Evolutionary conservation across 2,797 vertebrate species (phyloP), one percentile per base, ranked within the genome.

Genomic region (Rhynchotus rufescens): DNA sequence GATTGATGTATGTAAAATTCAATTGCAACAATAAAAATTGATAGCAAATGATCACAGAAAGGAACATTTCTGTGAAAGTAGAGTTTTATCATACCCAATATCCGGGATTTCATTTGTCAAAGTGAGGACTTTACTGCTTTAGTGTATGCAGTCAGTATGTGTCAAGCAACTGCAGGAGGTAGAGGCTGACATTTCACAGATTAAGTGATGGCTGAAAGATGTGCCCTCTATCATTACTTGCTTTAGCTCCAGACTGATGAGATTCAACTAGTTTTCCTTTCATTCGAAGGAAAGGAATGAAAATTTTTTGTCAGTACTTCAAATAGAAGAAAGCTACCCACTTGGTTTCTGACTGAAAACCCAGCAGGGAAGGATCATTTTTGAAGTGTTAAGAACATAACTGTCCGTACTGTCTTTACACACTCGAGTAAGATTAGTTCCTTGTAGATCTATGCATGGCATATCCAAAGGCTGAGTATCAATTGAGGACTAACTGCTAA

Each of bases 351-450:
- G 94, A 94, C 78, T 95, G 83, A 88, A 92, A 93, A 89, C 21
- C 36, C 11, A 94, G 74, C 25, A 93, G 80, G 60, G 84, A 94
- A 62, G 88, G 97, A 86, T 89, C 79, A 66, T 96, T 98, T 94
- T 92, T 94, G 20, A 95, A 96, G 80, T 95, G 84, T 77, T 92
- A 67, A 94, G 91, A 94, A 71, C 51, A 84, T 78, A 86, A 71
- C 19, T 57, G 36, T 54, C 78, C 69, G 40, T 80, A 36, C 10
- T 19, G 17, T 65, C 45, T 88, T 86, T 71, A 72, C 23, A 60
- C 38, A 60, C 6, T 15, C 10, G 68, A 62, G 40, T 60, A 80
- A 49, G n/a, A 92, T 89, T 81, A 92, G 83, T 93, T 92, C 83
- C 52, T 80, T 88, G 40, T 76, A 86, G 68, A 92, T 92, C 56